Base-by-base conservation (phyloP, 2,113 vertebrate genomes). In the Smithornis capensis region DNA sequence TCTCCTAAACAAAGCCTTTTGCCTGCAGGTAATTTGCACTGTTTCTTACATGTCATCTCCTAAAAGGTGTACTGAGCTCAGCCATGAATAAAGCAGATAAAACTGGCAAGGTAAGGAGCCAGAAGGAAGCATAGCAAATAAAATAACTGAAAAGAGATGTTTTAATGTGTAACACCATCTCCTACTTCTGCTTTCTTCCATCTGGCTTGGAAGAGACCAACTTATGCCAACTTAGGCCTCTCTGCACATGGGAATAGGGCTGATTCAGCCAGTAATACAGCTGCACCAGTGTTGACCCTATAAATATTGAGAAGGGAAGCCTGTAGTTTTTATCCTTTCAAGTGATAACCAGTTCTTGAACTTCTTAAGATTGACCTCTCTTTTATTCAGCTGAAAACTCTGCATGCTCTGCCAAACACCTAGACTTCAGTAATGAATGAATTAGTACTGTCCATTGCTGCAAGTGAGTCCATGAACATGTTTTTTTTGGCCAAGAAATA, bases 141-240 rank as follows among this genome's bases (percentile, higher is more conserved):
- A 95, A 97, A 76, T 94, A 95, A 94, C 84, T 89, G 78, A 94
- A 95, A 94, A 94, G 95, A 95, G 87, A 95, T 96, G 91, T 96
- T 96, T 94, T 92, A 92, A 95, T 95, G 92, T 95, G 93, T 95
- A 94, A 96, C 95, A 85, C 94, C 93, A 92, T 97, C 94, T 95
- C 95, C 87, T 89, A 55, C 91, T 95, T 95, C 74, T 96, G 83
- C 82, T 94, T 95, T 96, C 91, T 95, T 93, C 94, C 89, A 96
- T 97, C 96, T 96, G 96, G 94, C 94, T 94, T 92, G 62, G 62
- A 95, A 92, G 89, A 94, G 62, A 91, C 78, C 96, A 92, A 3
- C 8, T 62, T 79, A 95, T 89, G 94, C 94, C 94, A 95, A 80
- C 33, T 89, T 92, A 91, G 91, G 84, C 93, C 91, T 95, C 91